Percentiles rank a stretch among this genome's conserved stretches.
Conservation (phyloP, 2,888 invertebrate species). For the Colostygia pectinataria region DNA sequence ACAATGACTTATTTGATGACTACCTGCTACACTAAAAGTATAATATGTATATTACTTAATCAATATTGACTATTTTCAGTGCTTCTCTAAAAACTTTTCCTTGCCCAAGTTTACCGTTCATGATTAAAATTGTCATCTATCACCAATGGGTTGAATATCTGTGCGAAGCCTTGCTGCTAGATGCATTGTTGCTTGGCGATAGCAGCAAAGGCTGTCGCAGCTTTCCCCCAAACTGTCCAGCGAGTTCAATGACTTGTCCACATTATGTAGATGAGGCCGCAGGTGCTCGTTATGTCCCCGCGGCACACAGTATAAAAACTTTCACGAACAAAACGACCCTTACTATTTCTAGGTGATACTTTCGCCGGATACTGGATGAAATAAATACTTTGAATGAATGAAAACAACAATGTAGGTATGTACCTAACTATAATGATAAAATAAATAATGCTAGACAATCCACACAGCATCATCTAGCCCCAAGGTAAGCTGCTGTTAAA, state of each 20-base stretch:
- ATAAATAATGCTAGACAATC: too few species aligned
- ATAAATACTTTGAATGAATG: not conserved
- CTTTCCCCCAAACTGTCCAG: slow-evolving; percentile 57
- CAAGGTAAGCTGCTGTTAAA: too few species aligned
- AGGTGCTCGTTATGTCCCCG: slow-evolving; percentile 77
- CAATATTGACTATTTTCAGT: too few species aligned
- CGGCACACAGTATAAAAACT: slow-evolving; percentile 73
- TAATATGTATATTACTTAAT: too few species aligned
- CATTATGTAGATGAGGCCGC: slow-evolving; percentile 79
- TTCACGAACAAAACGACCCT: slow-evolving; percentile 68
- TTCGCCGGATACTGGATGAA: slow-evolving; percentile 32
- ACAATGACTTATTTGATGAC: too few species aligned
- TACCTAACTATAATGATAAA: too few species aligned
- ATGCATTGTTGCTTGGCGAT: not conserved
- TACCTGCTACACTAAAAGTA: too few species aligned
- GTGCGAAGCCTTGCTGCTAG: not conserved
- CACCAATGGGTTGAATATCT: too few species aligned
- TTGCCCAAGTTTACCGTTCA: too few species aligned
- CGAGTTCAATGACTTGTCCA: slow-evolving; percentile 74
- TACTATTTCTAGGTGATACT: slow-evolving; percentile 66
- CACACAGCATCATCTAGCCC: too few species aligned
- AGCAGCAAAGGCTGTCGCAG: not conserved
- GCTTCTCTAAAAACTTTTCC: too few species aligned
- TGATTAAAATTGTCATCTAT: too few species aligned
- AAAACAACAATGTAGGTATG: not conserved